phyloP scores from a whole-genome alignment of 2,797 vertebrate species.

The Hippocampus kuda region DNA sequence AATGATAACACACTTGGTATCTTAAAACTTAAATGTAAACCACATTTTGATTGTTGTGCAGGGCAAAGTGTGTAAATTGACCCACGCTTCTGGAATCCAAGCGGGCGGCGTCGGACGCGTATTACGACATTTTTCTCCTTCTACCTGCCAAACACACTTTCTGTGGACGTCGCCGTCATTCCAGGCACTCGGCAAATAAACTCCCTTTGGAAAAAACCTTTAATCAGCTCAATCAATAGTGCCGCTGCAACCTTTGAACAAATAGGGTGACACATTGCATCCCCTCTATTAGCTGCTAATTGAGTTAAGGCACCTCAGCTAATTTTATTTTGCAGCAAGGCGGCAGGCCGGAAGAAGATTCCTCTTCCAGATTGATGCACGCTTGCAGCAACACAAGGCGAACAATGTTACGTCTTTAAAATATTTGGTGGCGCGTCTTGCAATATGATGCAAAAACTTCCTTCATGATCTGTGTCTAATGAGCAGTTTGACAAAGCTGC shows the following conservation, averaged over 20 bases:
- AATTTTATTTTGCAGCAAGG: slow-evolving; percentile 52
- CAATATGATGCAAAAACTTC: background rate
- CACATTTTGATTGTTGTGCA: slow-evolving; percentile 19
- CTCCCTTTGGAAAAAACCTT: slow-evolving; percentile 29
- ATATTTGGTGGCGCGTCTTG: background rate
- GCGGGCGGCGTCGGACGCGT: slow-evolving; percentile 14
- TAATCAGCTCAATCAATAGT: slow-evolving; percentile 48
- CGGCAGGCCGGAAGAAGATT: slow-evolving; percentile 47
- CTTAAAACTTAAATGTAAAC: slow-evolving; percentile 16
- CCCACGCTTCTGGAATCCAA: slow-evolving; percentile 26
- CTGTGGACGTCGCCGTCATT: slow-evolving; percentile 10
- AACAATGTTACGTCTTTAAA: background rate
- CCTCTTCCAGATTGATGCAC: slow-evolving; percentile 31
- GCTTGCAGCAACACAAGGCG: slow-evolving; percentile 16
- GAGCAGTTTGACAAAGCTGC: background rate
- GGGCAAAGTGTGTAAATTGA: slow-evolving; percentile 15
- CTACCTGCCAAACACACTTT: slow-evolving; percentile 13
- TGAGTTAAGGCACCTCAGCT: slow-evolving; percentile 54
- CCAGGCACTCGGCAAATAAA: slow-evolving; percentile 19
- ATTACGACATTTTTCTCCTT: slow-evolving; percentile 26
- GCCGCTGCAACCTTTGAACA: slow-evolving; percentile 43
- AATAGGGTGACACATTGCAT: slow-evolving; percentile 40
- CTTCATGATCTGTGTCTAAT: background rate
- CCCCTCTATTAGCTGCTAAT: slow-evolving; percentile 46
- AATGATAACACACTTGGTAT: slow-evolving; percentile 15